Evolutionary conservation across 2,113 vertebrate genomes (phyloP), one percentile per base, ranked within the genome.

Genomic region (Uria aalge): DNA sequence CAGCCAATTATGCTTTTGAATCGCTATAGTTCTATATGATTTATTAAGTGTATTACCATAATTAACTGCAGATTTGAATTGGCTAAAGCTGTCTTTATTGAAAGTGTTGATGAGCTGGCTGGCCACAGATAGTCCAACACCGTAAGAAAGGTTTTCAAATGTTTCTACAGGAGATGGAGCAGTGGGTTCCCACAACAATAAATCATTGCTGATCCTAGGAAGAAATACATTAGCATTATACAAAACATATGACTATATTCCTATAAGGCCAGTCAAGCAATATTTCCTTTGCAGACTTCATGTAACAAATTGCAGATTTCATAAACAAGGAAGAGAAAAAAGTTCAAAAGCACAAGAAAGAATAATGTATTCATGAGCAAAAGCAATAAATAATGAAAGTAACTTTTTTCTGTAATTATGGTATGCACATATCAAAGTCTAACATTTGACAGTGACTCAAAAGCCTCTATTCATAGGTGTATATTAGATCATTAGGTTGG

Each of bases 161-260:
- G 99, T 99, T 98, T 99, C 99, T 89, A 99, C 99, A 32, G 99
- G 99, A 72, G 99, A 99, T 16, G 99, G 99, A 90, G 99, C 99
- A 43, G 99, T 99, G 66, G 99, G 99, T 96, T 99, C 99, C 99
- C 99, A 99, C 16, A 99, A 98, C 40, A 99, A 95, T 92, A 99
- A 97, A 94, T 99, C 99, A 95, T 99, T 99, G 96, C 99, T 99
- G 97, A 99, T 98, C 97, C 99, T 99, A 96, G 30, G 94, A 98
- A 94, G 84, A 92, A 88, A 98, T 53, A 95, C 11, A 84, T 69
- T 50, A 63, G 71, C 47, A 30, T 76, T 92, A 68, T 34, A 90
- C 23, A 95, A 87, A 74, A 55, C 4, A 16, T 7, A 32, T 50
- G 0, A 78, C 22, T 36, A 24, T 30, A 83, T 41, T 75, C 19